These are phyloP conservation scores for Cyclophora albipunctata DNA, from an alignment of 2,888 invertebrate genomes.

Conservation along the genomic window DNA sequence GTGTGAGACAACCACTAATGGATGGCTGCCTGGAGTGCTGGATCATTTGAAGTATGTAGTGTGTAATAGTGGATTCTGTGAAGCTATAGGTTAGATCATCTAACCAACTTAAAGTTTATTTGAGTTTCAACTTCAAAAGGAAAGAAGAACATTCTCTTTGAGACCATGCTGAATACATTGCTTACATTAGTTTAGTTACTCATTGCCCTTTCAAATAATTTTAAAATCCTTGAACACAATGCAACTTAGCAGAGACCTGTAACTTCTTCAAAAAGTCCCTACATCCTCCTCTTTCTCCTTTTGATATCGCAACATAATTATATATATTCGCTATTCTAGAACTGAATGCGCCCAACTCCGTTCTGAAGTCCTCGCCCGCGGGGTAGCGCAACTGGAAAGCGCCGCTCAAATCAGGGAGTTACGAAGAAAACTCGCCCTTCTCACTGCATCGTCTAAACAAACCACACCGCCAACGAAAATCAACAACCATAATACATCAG, in stretches of 20 bases:
- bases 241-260: no score
- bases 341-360: constrained; percentile 53
- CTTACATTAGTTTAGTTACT: no score
- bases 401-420: constrained; percentile 54
- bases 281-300: no score
- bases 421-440: constrained; percentile 46
- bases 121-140: no score
- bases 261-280: no score
- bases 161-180: no score
- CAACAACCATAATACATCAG: constrained; percentile 3
- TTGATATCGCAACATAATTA: no score
- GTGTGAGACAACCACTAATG: constrained; percentile 42
- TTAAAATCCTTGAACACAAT: no score
- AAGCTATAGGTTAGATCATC: not conserved
- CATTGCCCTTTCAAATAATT: no score
- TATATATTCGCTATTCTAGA: constrained; percentile 24
- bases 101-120: no score
- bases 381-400: constrained; percentile 54
- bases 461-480: constrained; percentile 9
- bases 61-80: constrained; percentile 8
- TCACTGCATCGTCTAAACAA: constrained; percentile 13
- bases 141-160: no score
- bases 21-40: constrained; percentile 61
- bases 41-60: constrained; percentile 60
- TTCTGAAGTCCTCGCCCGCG: constrained; percentile 48